A percentile compares a stretch with the other conserved stretches of the same genome.
These are phyloP conservation scores for Chamaetylas fuelleborni DNA, from an alignment of 2,113 vertebrate genomes.

Conservation along the genomic window DNA sequence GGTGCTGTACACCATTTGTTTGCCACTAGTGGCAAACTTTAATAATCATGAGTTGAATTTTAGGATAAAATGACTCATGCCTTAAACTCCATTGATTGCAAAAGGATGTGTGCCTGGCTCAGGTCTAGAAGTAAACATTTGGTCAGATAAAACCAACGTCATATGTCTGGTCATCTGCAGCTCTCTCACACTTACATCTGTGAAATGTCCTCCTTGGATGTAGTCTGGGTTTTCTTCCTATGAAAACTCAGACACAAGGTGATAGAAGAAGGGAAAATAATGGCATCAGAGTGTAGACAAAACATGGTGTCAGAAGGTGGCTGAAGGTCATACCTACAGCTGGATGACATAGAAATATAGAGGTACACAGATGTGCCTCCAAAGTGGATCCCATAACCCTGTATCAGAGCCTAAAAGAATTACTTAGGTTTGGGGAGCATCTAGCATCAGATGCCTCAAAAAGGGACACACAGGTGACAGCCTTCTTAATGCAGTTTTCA, in stretches of 20 bases:
- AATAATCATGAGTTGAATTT: not conserved
- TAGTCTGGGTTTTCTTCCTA: not conserved
- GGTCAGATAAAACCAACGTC: not conserved
- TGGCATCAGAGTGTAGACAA: not conserved
- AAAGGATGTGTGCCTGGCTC: not conserved
- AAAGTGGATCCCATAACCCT: not conserved
- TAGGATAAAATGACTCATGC: not conserved
- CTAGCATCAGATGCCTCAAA: not conserved
- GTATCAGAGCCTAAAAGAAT: not conserved
- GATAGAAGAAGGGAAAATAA: not conserved
- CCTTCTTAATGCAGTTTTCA: not conserved
- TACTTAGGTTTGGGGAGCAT: not conserved
- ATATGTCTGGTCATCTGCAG: rapidly evolving
- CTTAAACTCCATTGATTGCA: not conserved
- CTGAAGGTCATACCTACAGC: not conserved
- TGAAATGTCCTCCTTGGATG: not conserved
- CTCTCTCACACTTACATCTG: not conserved
- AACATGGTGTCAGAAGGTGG: not conserved
- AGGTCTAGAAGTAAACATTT: not conserved
- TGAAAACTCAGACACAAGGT: not conserved
- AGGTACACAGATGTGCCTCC: not conserved
- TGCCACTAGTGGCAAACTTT: not conserved
- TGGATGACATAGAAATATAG: not conserved
- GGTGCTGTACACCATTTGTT: not conserved
- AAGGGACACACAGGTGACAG: not conserved